Evolutionary conservation across 2,113 vertebrate genomes (phyloP).

Genomic region (Nicator chloris): DNA sequence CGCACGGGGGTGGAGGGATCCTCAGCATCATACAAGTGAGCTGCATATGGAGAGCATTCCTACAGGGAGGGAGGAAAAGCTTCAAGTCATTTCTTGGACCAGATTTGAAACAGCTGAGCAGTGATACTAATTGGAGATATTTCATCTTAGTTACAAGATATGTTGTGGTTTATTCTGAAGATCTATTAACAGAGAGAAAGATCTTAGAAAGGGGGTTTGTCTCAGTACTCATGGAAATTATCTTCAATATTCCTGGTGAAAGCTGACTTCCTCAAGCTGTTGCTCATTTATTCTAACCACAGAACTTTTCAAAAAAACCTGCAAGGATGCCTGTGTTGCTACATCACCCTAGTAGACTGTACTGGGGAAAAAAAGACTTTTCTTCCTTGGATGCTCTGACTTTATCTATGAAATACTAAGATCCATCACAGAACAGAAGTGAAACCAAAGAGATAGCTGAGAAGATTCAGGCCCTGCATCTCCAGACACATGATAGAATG

Average conservation of each 20-base stretch:
- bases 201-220: background rate
- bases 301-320: background rate
- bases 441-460: background rate
- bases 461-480: background rate
- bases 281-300: background rate
- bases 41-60: constrained; percentile 95
- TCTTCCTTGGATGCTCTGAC: background rate
- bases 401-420: background rate
- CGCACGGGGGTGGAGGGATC: constrained; percentile 84
- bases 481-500: background rate
- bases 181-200: background rate
- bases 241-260: background rate
- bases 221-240: background rate
- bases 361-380: background rate
- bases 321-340: background rate
- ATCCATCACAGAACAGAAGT: background rate
- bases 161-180: background rate
- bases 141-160: background rate
- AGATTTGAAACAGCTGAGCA: constrained; percentile 11
- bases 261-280: background rate
- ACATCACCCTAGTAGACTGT: background rate
- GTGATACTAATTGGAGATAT: background rate
- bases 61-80: constrained; percentile 49
- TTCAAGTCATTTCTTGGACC: background rate
- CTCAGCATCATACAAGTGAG: constrained; percentile 92